Base-by-base conservation (phyloP, 1,140 invertebrate species). In the Eubasilissa regina region DNA sequence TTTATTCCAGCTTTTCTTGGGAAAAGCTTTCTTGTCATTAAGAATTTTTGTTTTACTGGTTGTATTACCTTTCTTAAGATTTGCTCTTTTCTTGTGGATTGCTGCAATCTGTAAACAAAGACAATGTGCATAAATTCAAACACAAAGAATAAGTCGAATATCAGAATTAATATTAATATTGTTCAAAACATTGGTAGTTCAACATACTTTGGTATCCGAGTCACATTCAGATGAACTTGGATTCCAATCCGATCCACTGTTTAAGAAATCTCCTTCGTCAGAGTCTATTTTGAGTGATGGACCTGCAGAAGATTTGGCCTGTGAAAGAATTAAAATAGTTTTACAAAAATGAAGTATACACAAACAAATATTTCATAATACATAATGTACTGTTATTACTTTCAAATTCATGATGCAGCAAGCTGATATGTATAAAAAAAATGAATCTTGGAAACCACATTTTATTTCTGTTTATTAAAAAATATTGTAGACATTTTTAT, bases 221-320 rank as follows among this genome's bases (percentile, higher is more conserved):
- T 66, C 80, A 25, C 47, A 48, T 12, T 81, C 80, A 43, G 70
- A 77, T 11, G 73, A 45, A 45, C 77, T 62, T 11, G 78, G 81
- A 53, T 82, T 75, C 81, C 81, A 82, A 17, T 82, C 81, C 3
- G 81, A 70, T 35, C 68, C 81, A 35, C 78, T 80, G 0, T 56
- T 19, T 43, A 70, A 19, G 75, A 68, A 75, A 11, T 80, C 78
- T 47, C 76, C 81, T 13, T 45, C 55, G 7, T 80, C 75, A 0
- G 35, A 47, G 8, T 78, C 62, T 19, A 43, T 8, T 43, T 15
- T 44, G 15, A 21, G 43, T 15, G 66, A 44, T 15, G 56, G 19
- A 60, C 56, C 17, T 15, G 4, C 17, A 7, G 56, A 21, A 35
- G 25, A 35, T 35, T 35, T 35, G 25, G 6, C 6, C 25, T 35